phyloP scores from a whole-genome alignment of 2,113 vertebrate species.

The Capreolus pygargus region DNA sequence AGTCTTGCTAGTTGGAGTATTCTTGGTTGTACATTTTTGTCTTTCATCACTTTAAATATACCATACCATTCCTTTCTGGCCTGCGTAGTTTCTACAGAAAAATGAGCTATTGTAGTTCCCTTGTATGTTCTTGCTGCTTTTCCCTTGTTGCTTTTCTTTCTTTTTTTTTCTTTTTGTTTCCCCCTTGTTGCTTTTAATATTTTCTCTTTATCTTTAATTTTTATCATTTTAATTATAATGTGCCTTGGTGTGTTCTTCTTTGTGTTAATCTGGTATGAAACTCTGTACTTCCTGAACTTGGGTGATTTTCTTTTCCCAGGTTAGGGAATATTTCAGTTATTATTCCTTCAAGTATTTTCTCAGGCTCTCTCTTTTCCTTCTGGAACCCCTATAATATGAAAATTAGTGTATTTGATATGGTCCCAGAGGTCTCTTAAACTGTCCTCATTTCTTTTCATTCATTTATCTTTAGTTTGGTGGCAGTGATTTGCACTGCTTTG shows the following conservation, averaged over 20 bases:
- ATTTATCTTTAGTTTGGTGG: neutral
- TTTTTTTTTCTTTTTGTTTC: too few relatives aligned
- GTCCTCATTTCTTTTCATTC: neutral
- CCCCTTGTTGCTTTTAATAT: neutral
- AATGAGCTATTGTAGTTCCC: neutral
- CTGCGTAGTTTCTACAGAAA: neutral
- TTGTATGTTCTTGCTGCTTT: neutral
- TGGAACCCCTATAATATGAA: neutral
- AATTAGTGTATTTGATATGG: neutral
- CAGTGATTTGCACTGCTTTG: neutral
- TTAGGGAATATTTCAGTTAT: neutral
- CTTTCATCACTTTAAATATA: neutral
- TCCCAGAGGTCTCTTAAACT: neutral
- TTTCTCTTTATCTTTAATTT: neutral
- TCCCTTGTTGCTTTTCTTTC: neutral
- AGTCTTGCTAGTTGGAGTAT: neutral
- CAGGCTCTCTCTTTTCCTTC: neutral
- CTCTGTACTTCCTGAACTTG: neutral
- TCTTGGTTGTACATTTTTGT: neutral
- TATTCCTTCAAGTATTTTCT: neutral
- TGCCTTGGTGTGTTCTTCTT: neutral
- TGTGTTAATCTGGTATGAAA: neutral
- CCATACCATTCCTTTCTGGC: neutral
- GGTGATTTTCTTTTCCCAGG: neutral
- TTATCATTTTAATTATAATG: neutral